A percentile compares a stretch with the other conserved stretches of the same genome.
Conservation (phyloP, 2,797 vertebrate species). For the Sebastes taczanowskii region DNA sequence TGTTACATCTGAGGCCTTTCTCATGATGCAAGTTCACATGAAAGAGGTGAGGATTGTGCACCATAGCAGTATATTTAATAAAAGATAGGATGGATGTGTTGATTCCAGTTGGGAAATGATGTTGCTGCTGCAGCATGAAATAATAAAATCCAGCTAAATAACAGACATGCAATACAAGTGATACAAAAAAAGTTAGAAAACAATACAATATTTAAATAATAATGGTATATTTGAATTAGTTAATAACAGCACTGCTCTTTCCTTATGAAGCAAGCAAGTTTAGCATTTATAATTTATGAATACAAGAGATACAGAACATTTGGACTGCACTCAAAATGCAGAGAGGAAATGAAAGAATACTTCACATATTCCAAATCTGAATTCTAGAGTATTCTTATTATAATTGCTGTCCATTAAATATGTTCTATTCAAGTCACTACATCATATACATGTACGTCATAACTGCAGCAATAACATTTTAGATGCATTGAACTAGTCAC, state of each 20-base stretch:
- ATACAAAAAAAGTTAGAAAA: neutral
- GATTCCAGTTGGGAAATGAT: slow-evolving; percentile 39
- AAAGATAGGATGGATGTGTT: slow-evolving; percentile 21
- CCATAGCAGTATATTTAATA: slow-evolving; percentile 18
- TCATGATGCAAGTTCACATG: slow-evolving; percentile 16
- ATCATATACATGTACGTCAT: neutral
- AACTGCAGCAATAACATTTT: neutral
- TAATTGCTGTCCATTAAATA: neutral
- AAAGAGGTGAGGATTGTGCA: neutral
- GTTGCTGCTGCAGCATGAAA: slow-evolving; percentile 14
- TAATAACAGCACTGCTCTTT: neutral
- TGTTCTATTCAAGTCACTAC: neutral
- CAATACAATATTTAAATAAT: neutral
- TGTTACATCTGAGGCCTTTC: neutral
- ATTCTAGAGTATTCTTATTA: neutral
- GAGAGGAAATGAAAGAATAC: neutral
- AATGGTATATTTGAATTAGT: neutral
- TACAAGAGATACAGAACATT: neutral
- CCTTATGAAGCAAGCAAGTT: neutral
- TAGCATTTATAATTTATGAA: neutral
- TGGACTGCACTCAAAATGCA: neutral
- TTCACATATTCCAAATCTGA: neutral
- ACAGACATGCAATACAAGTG: neutral
- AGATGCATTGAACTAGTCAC: neutral
- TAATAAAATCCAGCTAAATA: neutral